phyloP scores from a whole-genome alignment of 2,113 vertebrate species.

The Saguinus imperator region DNA sequence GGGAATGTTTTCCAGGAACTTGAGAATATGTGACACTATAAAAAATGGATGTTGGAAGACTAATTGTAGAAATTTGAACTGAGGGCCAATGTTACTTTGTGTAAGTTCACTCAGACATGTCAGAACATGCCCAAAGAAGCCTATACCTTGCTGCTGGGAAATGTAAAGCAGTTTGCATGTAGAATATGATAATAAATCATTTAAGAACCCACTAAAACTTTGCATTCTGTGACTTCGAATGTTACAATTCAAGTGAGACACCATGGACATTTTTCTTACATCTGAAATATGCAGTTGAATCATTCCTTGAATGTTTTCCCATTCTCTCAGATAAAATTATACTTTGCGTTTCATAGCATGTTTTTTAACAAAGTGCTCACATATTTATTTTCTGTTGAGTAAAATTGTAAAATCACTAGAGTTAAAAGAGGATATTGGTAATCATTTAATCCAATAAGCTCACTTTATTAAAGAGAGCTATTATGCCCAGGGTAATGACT shows the following conservation, averaged over 20 bases:
- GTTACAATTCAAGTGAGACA: not conserved
- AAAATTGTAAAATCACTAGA: not conserved
- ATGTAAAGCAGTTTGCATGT: slow-evolving; percentile 78
- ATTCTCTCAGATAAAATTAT: not conserved
- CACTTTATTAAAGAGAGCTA: slow-evolving; percentile 13
- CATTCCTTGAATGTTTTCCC: not conserved
- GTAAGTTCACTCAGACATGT: slow-evolving; percentile 51
- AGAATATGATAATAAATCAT: slow-evolving; percentile 79
- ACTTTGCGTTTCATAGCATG: not conserved
- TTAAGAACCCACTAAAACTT: slow-evolving; percentile 56
- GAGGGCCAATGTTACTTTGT: not conserved
- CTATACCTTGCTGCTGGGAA: slow-evolving; percentile 58
- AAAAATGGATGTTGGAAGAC: not conserved
- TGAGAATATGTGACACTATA: not conserved
- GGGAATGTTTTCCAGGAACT: not conserved
- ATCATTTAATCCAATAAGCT: not conserved
- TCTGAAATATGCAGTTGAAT: not conserved
- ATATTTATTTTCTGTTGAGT: not conserved
- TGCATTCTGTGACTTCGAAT: slow-evolving; percentile 67
- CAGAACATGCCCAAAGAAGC: slow-evolving; percentile 53
- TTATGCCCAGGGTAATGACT: not conserved
- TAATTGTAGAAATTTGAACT: not conserved
- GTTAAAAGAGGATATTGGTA: not conserved
- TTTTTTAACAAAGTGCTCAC: not conserved
- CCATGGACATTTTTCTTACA: not conserved